Conservation (phyloP, 2,797 vertebrate species). For the Selene dorsalis region DNA sequence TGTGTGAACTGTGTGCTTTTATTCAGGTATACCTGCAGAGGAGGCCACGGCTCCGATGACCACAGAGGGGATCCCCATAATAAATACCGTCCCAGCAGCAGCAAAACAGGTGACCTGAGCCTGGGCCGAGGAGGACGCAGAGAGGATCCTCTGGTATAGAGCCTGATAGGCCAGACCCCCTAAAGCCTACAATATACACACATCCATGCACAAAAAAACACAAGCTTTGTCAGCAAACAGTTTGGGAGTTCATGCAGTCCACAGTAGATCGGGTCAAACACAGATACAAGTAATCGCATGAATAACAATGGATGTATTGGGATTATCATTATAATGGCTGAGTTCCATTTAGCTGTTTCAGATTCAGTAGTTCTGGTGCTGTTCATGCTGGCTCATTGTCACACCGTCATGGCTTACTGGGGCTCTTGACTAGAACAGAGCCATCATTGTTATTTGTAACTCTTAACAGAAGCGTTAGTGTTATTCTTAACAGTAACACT, state of each 20-base stretch:
- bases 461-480: too few species aligned
- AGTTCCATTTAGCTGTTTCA: neutral
- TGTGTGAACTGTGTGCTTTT: neutral
- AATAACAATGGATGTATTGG: neutral
- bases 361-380: neutral
- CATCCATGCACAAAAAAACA: slow-evolving; percentile 1
- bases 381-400: neutral
- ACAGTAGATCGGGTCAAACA: neutral
- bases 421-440: neutral
- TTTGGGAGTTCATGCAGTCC: neutral
- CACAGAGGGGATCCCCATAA: slow-evolving; percentile 82
- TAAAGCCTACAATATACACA: slow-evolving; percentile 59
- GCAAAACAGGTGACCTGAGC: slow-evolving; percentile 83
- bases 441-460: neutral
- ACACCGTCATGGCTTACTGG: neutral
- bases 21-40: slow-evolving; percentile 80
- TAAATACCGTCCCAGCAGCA: slow-evolving; percentile 73
- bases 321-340: neutral
- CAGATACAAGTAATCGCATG: neutral
- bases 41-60: slow-evolving; percentile 82
- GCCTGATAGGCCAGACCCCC: slow-evolving; percentile 72
- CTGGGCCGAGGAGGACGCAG: slow-evolving; percentile 72
- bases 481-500: neutral
- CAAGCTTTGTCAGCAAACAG: neutral
- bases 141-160: slow-evolving; percentile 76